Evolutionary conservation across 2,888 invertebrate species (phyloP).

Genomic region (Temnothorax unifasciatus): DNA sequence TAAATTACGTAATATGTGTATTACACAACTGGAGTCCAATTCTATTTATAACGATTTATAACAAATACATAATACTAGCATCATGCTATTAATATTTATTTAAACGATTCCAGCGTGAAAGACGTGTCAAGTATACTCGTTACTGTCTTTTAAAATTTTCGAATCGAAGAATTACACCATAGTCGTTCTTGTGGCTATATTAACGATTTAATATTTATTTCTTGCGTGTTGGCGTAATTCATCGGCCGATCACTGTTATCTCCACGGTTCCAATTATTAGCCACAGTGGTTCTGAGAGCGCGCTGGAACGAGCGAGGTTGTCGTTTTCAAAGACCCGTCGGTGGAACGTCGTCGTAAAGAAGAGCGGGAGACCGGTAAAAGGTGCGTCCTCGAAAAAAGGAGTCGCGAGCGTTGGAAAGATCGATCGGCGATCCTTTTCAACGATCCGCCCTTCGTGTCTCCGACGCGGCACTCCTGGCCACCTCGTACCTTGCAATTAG

Average conservation of each 20-base stretch:
- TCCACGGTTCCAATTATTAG: conserved; percentile 45
- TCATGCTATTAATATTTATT: neutral
- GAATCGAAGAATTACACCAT: neutral
- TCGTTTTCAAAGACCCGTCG: conserved; percentile 47
- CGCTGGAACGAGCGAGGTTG: conserved; percentile 14
- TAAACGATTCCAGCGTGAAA: neutral
- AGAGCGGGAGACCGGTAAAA: conserved; percentile 26
- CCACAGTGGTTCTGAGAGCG: neutral
- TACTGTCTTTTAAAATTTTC: neutral
- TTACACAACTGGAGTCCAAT: neutral
- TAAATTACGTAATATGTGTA: neutral
- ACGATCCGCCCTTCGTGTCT: conserved; percentile 72
- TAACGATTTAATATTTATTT: conserved; percentile 35
- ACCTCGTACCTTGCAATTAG: conserved; percentile 81
- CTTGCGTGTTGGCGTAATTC: conserved; percentile 21
- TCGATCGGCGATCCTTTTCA: conserved; percentile 76
- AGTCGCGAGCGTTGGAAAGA: conserved; percentile 75
- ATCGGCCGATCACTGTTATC: conserved; percentile 44
- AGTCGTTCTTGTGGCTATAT: neutral
- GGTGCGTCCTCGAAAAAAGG: conserved; percentile 67
- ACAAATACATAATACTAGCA: neutral
- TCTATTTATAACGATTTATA: neutral
- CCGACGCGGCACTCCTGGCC: conserved; percentile 63
- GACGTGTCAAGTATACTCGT: neutral
- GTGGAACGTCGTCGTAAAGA: conserved; percentile 53